These are phyloP conservation scores for Sinocyclocheilus anshuiensis DNA, from an alignment of 2,113 vertebrate genomes.

Conservation along the genomic window DNA sequence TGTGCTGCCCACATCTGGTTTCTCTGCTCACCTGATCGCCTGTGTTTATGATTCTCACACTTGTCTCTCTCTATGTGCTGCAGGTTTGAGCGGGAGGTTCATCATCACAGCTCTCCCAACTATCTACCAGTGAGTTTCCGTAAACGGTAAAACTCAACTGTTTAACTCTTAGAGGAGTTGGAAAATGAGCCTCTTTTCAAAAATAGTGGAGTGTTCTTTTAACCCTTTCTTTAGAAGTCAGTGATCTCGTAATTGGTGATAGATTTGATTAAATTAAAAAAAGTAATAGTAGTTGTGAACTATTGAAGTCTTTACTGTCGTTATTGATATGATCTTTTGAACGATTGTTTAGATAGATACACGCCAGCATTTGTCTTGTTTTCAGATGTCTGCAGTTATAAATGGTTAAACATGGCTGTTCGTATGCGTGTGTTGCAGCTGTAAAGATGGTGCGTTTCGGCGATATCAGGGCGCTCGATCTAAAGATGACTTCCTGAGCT, in stretches of 20 bases:
- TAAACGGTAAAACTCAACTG: too few species aligned
- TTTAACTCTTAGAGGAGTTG: too few species aligned
- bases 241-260: neutral
- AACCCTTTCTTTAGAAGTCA: neutral
- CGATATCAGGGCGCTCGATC: conserved; percentile 91
- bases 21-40: neutral
- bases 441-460: conserved; percentile 93
- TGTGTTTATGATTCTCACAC: conserved; percentile 7
- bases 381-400: neutral
- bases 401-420: neutral
- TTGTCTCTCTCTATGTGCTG: conserved; percentile 48
- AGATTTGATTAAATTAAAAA: neutral
- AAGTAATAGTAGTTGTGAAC: too few species aligned
- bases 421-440: conserved; percentile 70
- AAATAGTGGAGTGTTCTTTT: too few species aligned
- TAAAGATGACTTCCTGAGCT: conserved; percentile 92
- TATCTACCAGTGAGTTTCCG: conserved; percentile 97
- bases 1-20: neutral
- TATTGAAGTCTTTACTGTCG: too few species aligned
- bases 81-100: conserved; percentile 93
- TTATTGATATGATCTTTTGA: neutral
- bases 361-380: neutral
- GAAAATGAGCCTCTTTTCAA: too few species aligned
- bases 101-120: conserved; percentile 96
- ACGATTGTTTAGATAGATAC: neutral